Conservation (phyloP, 2,888 invertebrate genomes). For the Melipona bicolor region DNA sequence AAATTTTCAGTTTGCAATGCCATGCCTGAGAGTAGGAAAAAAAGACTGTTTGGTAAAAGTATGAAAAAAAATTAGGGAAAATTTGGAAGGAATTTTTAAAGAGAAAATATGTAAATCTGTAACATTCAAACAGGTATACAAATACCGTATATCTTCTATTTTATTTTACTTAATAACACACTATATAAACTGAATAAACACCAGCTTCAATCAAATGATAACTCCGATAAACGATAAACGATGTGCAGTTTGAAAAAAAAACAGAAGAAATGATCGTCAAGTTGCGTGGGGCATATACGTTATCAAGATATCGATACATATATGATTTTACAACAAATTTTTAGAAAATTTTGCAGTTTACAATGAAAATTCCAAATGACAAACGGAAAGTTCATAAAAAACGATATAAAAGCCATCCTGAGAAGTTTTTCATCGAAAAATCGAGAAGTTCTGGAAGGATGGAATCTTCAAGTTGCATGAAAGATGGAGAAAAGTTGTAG, state of each 20-base stretch:
- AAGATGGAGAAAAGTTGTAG: too few relatives aligned
- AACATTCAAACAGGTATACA: slow-evolving; percentile 24
- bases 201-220: not conserved
- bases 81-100: too few relatives aligned
- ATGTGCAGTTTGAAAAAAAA: too few relatives aligned
- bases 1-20: slow-evolving; percentile 16
- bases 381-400: not conserved
- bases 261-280: not conserved
- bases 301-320: not conserved
- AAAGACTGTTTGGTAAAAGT: too few relatives aligned
- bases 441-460: too few relatives aligned
- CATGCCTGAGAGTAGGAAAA: too few relatives aligned
- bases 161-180: not conserved
- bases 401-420: too few relatives aligned
- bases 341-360: not conserved
- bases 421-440: too few relatives aligned
- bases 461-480: too few relatives aligned
- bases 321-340: not conserved
- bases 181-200: not conserved
- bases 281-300: not conserved
- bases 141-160: not conserved
- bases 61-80: too few relatives aligned
- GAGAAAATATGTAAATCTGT: not conserved
- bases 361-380: too few relatives aligned
- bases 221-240: too few relatives aligned